Conservation (phyloP, 2,113 vertebrate species). For the Syngnathus floridae region DNA sequence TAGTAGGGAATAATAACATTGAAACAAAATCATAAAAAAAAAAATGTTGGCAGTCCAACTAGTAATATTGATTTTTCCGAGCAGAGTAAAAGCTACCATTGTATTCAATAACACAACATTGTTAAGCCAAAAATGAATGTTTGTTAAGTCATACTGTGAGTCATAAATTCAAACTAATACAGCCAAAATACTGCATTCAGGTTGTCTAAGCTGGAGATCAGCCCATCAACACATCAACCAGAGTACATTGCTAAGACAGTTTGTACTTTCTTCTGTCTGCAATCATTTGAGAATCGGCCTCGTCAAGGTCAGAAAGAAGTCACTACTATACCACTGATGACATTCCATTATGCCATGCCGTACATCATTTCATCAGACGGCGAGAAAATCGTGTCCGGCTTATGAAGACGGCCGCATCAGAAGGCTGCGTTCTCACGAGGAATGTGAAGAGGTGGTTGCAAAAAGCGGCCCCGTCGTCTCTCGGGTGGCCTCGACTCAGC, state of each 20-base stretch:
- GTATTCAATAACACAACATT: no score
- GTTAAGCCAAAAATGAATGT: no score
- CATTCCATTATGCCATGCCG: constrained; percentile 52
- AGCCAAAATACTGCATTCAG: no score
- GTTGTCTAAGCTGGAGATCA: no score
- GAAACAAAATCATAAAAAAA: no score
- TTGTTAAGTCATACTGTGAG: no score
- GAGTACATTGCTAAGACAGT: neutral
- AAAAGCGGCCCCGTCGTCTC: constrained; percentile 38
- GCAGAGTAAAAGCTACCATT: no score
- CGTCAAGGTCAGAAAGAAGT: constrained; percentile 59
- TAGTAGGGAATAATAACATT: no score
- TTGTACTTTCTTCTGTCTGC: constrained; percentile 8
- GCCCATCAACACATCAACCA: neutral
- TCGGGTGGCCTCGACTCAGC: constrained; percentile 42
- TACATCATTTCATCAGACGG: constrained; percentile 50
- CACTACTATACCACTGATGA: constrained; percentile 61
- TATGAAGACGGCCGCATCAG: constrained; percentile 40
- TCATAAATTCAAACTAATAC: no score
- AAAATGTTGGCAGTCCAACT: no score
- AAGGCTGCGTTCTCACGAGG: constrained; percentile 35
- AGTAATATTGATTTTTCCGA: no score
- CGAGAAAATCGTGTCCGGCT: constrained; percentile 18
- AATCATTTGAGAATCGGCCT: constrained; percentile 62
- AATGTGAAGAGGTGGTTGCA: constrained; percentile 34